Percentiles rank a stretch among this genome's conserved stretches.
Conservation (phyloP, 1,140 invertebrate species). For the Musca domestica region DNA sequence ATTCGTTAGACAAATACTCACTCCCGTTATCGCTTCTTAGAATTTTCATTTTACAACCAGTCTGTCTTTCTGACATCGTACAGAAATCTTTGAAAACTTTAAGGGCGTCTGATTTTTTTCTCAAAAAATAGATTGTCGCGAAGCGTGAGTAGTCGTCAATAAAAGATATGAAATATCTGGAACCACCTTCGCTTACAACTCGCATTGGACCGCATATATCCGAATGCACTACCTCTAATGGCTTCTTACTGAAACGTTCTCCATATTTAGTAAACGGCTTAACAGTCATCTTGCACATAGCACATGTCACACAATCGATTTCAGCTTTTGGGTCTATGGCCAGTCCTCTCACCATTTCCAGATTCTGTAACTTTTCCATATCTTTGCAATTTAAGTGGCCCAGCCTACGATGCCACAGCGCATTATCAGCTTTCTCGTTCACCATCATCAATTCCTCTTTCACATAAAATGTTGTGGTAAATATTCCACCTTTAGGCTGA, state of each 20-base stretch:
- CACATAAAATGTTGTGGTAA: background rate
- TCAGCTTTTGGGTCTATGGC: background rate
- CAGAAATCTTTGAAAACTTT: conserved; percentile 9
- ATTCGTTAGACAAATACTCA: conserved; percentile 31
- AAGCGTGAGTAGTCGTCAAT: too few species aligned
- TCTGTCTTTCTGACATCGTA: conserved; percentile 30
- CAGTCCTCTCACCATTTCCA: background rate
- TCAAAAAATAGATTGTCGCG: background rate
- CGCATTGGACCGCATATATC: too few species aligned
- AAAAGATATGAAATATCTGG: too few species aligned
- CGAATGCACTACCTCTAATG: background rate
- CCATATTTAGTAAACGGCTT: background rate
- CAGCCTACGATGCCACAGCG: background rate
- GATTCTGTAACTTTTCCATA: background rate
- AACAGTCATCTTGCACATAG: too few species aligned
- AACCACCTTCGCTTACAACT: too few species aligned
- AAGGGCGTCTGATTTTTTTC: conserved; percentile 23
- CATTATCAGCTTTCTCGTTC: too few species aligned
- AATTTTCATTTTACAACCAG: too few species aligned
- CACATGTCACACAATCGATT: background rate
- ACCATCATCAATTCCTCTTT: background rate
- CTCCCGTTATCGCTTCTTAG: conserved; percentile 51
- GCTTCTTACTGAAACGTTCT: background rate
- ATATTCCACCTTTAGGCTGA: too few species aligned
- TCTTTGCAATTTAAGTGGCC: background rate